Evolutionary conservation across 2,888 invertebrate species (phyloP).

Genomic region (Macrosiphum euphorbiae): DNA sequence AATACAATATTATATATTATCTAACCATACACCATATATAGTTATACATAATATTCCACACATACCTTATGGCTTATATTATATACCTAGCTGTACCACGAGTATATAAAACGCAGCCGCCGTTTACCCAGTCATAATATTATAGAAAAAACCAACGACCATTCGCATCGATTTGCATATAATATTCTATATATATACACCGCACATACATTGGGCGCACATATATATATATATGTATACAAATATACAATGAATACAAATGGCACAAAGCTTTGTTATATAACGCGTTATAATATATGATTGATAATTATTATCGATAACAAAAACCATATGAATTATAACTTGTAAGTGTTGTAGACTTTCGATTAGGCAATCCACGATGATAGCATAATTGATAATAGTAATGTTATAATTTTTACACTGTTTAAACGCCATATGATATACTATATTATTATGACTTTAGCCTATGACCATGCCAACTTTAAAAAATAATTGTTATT

Average conservation of each 20-base stretch:
- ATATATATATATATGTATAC: neutral
- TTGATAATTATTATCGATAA: neutral
- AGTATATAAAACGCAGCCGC: neutral
- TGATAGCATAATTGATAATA: too few relatives aligned
- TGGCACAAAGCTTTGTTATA: neutral
- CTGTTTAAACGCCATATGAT: too few relatives aligned
- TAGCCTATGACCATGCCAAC: too few relatives aligned
- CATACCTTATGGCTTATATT: neutral
- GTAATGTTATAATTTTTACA: too few relatives aligned
- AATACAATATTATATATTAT: neutral
- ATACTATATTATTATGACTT: too few relatives aligned
- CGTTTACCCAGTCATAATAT: neutral
- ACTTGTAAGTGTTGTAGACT: neutral
- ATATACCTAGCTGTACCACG: neutral
- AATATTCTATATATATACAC: neutral
- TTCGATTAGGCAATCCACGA: too few relatives aligned
- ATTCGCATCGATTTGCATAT: neutral
- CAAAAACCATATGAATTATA: neutral
- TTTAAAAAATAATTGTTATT: too few relatives aligned
- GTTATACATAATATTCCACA: neutral
- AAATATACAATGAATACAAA: neutral
- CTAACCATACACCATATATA: slow-evolving; percentile 7
- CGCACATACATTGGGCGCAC: neutral
- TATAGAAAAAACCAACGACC: neutral
- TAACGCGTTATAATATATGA: neutral